Percentiles rank a stretch among this genome's conserved stretches.
Evolutionary conservation across 2,797 vertebrate genomes (phyloP).

Genomic region (Zonotrichia albicollis): DNA sequence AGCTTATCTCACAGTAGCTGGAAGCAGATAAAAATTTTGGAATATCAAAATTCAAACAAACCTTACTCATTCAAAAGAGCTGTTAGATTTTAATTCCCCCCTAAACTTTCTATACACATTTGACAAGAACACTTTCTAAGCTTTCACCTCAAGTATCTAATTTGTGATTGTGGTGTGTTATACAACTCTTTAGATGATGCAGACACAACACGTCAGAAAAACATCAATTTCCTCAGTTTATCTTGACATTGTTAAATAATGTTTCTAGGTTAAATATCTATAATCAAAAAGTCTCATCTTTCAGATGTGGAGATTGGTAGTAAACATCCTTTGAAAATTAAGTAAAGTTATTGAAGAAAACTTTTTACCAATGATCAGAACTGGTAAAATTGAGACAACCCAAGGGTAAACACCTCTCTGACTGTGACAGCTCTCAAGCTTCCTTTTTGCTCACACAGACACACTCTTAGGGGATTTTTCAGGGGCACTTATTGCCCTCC

Average conservation of each 20-base stretch:
- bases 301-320: not conserved
- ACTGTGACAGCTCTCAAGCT: not conserved
- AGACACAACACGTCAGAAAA: not conserved
- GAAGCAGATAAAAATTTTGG: not conserved
- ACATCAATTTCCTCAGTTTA: not conserved
- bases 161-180: not conserved
- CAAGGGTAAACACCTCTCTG: not conserved
- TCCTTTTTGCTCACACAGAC: not conserved
- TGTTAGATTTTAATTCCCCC: not conserved
- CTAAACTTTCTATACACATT: not conserved
- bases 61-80: not conserved
- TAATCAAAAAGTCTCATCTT: not conserved
- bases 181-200: not conserved
- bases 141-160: not conserved
- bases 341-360: not conserved
- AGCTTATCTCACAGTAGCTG: not conserved
- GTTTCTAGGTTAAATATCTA: not conserved
- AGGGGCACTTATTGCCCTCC: not conserved
- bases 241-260: not conserved
- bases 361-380: not conserved
- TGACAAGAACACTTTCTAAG: not conserved
- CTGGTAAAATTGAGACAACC: not conserved
- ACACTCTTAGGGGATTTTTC: accelerated
- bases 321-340: not conserved
- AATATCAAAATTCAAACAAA: not conserved